Conservation (phyloP, 1,140 invertebrate species). For the Arctopsyche grandis region DNA sequence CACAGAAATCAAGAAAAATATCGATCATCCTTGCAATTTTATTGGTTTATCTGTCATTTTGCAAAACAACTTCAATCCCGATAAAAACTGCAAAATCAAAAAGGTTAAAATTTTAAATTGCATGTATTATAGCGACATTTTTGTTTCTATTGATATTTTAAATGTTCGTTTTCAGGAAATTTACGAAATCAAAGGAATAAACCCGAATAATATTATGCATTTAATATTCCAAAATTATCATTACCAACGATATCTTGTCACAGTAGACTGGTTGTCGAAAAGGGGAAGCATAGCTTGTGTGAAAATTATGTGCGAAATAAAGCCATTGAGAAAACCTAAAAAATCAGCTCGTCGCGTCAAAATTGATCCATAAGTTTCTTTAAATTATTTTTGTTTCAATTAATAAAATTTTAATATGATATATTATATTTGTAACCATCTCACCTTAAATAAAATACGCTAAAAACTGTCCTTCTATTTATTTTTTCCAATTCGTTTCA, state of each 20-base stretch:
- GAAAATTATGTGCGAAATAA: conserved; percentile 1
- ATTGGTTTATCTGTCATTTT: background rate
- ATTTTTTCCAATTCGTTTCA: background rate
- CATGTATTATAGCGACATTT: background rate
- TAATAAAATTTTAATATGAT: background rate
- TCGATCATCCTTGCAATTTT: conserved; percentile 13
- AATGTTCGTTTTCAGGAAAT: background rate
- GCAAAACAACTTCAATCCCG: background rate
- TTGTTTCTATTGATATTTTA: background rate
- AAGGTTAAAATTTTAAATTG: conserved; percentile 13
- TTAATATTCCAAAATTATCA: background rate
- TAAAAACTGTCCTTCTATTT: background rate
- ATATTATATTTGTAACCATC: background rate
- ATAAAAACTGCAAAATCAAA: conserved; percentile 36
- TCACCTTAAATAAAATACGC: background rate
- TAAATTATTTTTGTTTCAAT: background rate
- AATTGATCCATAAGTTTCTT: background rate
- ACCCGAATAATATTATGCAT: background rate
- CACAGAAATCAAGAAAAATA: conserved; percentile 16
- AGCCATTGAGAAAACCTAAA: background rate
- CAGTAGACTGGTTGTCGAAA: background rate
- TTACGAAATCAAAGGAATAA: background rate
- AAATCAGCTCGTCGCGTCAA: background rate
- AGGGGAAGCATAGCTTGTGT: background rate
- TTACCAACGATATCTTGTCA: background rate